A percentile compares a stretch with the other conserved stretches of the same genome.
These are phyloP conservation scores for Schrankia costaestrigalis DNA, from an alignment of 2,888 invertebrate species.

Conservation along the genomic window DNA sequence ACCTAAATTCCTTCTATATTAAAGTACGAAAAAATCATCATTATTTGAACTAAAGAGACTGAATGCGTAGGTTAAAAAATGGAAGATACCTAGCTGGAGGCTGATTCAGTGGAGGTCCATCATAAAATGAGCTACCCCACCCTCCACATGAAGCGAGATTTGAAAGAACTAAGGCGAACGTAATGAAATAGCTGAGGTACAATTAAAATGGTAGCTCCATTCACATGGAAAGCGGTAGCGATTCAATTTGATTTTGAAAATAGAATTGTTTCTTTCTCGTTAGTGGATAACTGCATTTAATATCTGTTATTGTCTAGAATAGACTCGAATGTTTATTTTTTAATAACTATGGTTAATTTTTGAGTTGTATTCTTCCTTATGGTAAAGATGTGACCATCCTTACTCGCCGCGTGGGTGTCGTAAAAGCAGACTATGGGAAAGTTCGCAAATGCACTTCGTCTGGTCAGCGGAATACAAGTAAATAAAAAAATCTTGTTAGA, in stretches of 20 bases:
- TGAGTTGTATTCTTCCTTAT: too few relatives aligned
- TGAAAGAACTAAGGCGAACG: constrained; percentile 23
- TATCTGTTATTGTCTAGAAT: constrained; percentile 21
- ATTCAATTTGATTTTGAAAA: constrained; percentile 55
- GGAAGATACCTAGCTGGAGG: constrained; percentile 25
- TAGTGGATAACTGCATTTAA: constrained; percentile 26
- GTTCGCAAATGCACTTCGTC: too few relatives aligned
- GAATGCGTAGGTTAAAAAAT: constrained; percentile 28
- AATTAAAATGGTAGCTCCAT: constrained; percentile 27
- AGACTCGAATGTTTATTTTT: too few relatives aligned
- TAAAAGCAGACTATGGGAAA: too few relatives aligned
- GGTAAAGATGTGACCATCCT: too few relatives aligned
- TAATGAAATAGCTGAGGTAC: constrained; percentile 45
- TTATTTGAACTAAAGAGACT: constrained; percentile 25
- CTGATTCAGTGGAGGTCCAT: constrained; percentile 31
- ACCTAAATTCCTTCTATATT: too few relatives aligned
- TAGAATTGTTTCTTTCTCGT: constrained; percentile 43
- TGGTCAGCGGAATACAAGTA: too few relatives aligned
- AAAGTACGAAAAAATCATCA: constrained; percentile 30
- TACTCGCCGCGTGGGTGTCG: too few relatives aligned
- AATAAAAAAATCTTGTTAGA: too few relatives aligned
- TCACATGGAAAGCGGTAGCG: constrained; percentile 45
- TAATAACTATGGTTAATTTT: too few relatives aligned
- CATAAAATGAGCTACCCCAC: constrained; percentile 22
- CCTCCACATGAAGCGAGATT: constrained; percentile 19